Conservation (phyloP, 1,140 invertebrate genomes). For the Drosophila mayri region DNA sequence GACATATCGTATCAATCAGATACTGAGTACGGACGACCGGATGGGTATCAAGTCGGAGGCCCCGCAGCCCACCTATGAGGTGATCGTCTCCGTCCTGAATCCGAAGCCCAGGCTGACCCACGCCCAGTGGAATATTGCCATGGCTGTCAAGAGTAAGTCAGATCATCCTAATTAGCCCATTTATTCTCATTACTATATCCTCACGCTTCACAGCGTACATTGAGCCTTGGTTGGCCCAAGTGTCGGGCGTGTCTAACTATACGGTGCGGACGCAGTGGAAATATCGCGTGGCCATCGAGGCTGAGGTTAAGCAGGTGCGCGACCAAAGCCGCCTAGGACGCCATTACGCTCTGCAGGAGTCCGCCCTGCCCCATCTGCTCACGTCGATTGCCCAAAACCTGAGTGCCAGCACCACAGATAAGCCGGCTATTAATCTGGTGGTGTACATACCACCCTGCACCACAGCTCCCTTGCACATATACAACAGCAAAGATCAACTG, state of each 20-base stretch:
- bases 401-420: slow-evolving; percentile 91
- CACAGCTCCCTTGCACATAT: slow-evolving; percentile 91
- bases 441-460: slow-evolving; percentile 92
- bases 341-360: slow-evolving; percentile 88
- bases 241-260: slow-evolving; percentile 90
- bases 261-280: slow-evolving; percentile 95
- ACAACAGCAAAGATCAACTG: slow-evolving; percentile 84
- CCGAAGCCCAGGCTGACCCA: slow-evolving; percentile 90
- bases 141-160: slow-evolving; percentile 87
- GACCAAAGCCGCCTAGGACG: slow-evolving; percentile 85
- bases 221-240: slow-evolving; percentile 89
- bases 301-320: slow-evolving; percentile 87
- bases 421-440: slow-evolving; percentile 93
- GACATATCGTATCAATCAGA: slow-evolving; percentile 76
- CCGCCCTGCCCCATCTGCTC: slow-evolving; percentile 89
- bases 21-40: slow-evolving; percentile 67
- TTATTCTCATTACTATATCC: neutral
- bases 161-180: neutral
- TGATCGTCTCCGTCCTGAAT: slow-evolving; percentile 91
- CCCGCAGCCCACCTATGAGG: slow-evolving; percentile 88
- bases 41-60: slow-evolving; percentile 66
- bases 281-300: slow-evolving; percentile 92
- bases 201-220: slow-evolving; percentile 88
- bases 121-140: slow-evolving; percentile 89
- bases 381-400: slow-evolving; percentile 94